These are phyloP conservation scores for Nowickia ferox DNA, from an alignment of 2,888 invertebrate genomes.

Conservation along the genomic window DNA sequence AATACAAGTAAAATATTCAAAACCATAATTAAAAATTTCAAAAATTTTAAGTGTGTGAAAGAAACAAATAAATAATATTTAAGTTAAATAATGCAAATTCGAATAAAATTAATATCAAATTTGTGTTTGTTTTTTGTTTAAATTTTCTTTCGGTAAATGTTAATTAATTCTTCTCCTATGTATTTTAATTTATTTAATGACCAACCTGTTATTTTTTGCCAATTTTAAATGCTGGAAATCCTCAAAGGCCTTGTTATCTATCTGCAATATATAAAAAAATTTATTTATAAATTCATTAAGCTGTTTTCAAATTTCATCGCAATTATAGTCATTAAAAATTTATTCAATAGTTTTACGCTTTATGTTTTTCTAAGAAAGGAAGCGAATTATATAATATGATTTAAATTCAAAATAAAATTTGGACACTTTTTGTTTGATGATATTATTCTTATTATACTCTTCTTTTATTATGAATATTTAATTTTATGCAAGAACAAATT, in stretches of 20 bases:
- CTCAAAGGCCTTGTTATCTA: slow-evolving; percentile 15
- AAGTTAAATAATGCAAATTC: slow-evolving; percentile 19
- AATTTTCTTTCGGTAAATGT: slow-evolving; percentile 35
- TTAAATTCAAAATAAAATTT: too few relatives aligned
- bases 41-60: background rate
- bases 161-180: slow-evolving; percentile 45
- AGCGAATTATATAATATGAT: background rate
- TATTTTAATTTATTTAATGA: slow-evolving; percentile 23
- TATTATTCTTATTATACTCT: too few relatives aligned
- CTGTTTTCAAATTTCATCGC: too few relatives aligned
- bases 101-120: slow-evolving; percentile 17
- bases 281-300: background rate
- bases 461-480: too few relatives aligned
- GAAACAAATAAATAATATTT: background rate
- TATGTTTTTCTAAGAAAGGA: background rate
- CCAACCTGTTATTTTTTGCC: slow-evolving; percentile 21
- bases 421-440: too few relatives aligned
- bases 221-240: slow-evolving; percentile 38
- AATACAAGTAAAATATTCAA: background rate
- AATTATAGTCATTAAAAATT: background rate
- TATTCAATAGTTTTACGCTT: background rate
- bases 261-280: background rate
- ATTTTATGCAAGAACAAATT: too few relatives aligned
- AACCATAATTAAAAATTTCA: background rate
- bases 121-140: background rate